Percentiles rank a stretch among this genome's conserved stretches.
Evolutionary conservation across 1,140 invertebrate species (phyloP).

Genomic region (Euglossa dilemma): DNA sequence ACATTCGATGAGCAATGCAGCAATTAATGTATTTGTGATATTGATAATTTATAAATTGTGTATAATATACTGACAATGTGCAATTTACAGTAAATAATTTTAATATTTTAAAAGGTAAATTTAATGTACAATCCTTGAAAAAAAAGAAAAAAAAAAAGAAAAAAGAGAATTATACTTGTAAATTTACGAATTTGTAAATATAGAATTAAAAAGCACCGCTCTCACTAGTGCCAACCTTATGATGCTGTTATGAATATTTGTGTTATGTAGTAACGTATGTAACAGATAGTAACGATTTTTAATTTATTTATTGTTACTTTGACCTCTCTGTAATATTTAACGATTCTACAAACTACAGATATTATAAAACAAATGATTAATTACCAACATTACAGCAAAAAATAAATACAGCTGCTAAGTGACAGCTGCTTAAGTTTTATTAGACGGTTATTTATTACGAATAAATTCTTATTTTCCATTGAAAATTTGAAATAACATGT

Average conservation of each 20-base stretch:
- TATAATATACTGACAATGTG: slow-evolving; percentile 20
- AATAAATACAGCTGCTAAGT: slow-evolving; percentile 62
- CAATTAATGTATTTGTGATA: slow-evolving; percentile 13
- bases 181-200: not conserved
- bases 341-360: not conserved
- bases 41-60: slow-evolving; percentile 42
- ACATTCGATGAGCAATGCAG: slow-evolving; percentile 21
- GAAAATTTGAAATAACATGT: slow-evolving; percentile 48
- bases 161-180: not conserved
- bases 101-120: not conserved
- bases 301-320: not conserved
- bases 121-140: not conserved
- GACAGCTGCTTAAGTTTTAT: slow-evolving; percentile 59
- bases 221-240: slow-evolving; percentile 17
- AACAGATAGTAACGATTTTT: not conserved
- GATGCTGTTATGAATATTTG: not conserved
- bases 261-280: not conserved
- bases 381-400: slow-evolving; percentile 46
- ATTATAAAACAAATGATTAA: not conserved
- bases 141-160: no score
- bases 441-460: slow-evolving; percentile 9
- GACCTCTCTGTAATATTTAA: not conserved
- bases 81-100: slow-evolving; percentile 29
- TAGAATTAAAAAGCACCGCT: not conserved
- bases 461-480: slow-evolving; percentile 25